Percentiles rank a stretch among this genome's conserved stretches.
Evolutionary conservation across 2,888 invertebrate species (phyloP).

Genomic region (Nomada goodeniana): DNA sequence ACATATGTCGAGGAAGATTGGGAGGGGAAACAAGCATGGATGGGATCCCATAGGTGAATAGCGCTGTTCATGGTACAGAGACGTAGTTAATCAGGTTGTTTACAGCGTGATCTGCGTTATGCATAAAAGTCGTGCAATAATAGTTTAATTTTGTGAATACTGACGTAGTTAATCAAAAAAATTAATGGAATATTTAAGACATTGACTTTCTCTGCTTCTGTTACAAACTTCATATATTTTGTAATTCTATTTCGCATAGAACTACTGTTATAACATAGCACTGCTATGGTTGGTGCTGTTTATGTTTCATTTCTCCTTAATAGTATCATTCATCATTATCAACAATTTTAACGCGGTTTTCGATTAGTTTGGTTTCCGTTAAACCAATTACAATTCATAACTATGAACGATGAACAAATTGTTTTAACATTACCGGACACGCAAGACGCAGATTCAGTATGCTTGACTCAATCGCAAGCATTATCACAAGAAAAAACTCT

Average conservation of each 20-base stretch:
- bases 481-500: constrained; percentile 38
- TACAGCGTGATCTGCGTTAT: constrained; percentile 9
- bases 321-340: constrained; percentile 2
- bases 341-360: not conserved
- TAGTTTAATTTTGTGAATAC: not conserved
- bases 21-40: too few relatives aligned
- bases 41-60: too few relatives aligned
- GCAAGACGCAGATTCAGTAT: constrained; percentile 72
- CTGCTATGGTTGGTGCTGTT: constrained; percentile 35
- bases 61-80: not conserved
- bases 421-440: constrained; percentile 76
- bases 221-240: not conserved
- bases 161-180: not conserved
- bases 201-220: not conserved
- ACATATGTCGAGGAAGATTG: too few relatives aligned
- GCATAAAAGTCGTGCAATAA: not conserved
- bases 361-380: constrained; percentile 35
- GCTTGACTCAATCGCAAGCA: constrained; percentile 75
- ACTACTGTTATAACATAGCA: not conserved
- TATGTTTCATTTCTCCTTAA: not conserved
- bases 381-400: constrained; percentile 36
- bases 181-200: not conserved
- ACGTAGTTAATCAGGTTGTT: constrained; percentile 14
- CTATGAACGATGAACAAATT: constrained; percentile 61
- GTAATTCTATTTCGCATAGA: not conserved